Conservation (phyloP, 2,797 vertebrate species). For the Heterohyrax brucei region DNA sequence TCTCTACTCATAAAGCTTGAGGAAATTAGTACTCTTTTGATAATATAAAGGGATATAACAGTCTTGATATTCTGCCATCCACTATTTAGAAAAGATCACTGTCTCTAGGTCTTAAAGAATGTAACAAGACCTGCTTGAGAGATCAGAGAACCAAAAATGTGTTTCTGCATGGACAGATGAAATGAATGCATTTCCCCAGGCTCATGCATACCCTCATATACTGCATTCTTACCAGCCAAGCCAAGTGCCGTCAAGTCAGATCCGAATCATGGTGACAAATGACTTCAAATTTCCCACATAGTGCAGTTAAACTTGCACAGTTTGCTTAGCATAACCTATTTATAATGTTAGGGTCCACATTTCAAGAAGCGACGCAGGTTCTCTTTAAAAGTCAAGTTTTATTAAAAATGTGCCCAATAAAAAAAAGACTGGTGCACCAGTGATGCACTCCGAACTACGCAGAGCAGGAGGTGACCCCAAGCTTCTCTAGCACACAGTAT, state of each 20-base stretch:
- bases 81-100: conserved; percentile 17
- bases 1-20: background rate
- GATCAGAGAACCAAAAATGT: conserved; percentile 3
- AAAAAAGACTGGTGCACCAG: too few relatives aligned
- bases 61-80: background rate
- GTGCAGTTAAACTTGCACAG: background rate
- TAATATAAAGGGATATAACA: background rate
- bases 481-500: too few relatives aligned
- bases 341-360: background rate
- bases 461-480: too few relatives aligned
- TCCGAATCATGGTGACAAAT: background rate
- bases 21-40: conserved; percentile 43
- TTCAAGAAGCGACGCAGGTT: too few relatives aligned
- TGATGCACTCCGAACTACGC: too few relatives aligned
- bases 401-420: too few relatives aligned
- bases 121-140: background rate
- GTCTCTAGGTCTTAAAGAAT: conserved; percentile 28
- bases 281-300: background rate
- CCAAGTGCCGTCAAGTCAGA: too few relatives aligned
- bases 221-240: background rate
- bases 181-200: background rate
- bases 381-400: too few relatives aligned
- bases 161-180: conserved; percentile 6
- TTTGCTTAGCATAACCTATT: background rate
- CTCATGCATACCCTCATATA: background rate